Evolutionary conservation across 37 sponge, comb jelly and placozoan genomes (phyloP), one percentile per base, ranked within the genome.

Genomic region (Amphimedon queenslandica): DNA sequence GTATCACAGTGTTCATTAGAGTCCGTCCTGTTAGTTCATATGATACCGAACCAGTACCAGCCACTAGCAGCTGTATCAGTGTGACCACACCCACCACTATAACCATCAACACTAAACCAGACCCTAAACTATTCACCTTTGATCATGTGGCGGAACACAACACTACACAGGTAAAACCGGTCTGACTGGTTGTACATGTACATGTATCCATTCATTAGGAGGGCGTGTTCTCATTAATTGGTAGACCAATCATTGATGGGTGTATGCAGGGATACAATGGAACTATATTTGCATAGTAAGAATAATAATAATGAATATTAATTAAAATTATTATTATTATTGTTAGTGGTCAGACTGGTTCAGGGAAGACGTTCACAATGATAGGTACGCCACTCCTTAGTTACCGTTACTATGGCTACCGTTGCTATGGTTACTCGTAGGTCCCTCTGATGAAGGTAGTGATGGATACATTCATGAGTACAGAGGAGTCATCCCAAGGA

Each of bases 241-340:
- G 84, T 27, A 70, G 82, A 0, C 79, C 80, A 13, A 91, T 87
- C 72, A 82, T 91, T 70, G 92, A 91, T 40, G 64, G 80, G 42
- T 91, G 92, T 37, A 81, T 91, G 84, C 32, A 53, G n/a, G 92
- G 92, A 42, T 91, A 91, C 84, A 91, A 91, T 79, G 92, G 92
- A 13, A 91, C 92, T 37, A 79, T 91, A 23, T 91, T 91, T 69
- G 92, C 92, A 5, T 91, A 91, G 92, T 91, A 55, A 86, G 92
- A 82, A 23, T 3, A 4, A n/a, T 13, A 39, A 32, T 63, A n/a
- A 28, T 25, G 25, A 29, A n/a, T n/a, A n/a, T n/a, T n/a, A n/a
- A n/a, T n/a, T n/a, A n/a, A n/a, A n/a, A n/a, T 23, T 40, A 18
- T 16, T 70, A 60, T 23, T n/a, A 24, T 40, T 6, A n/a, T n/a